These are phyloP conservation scores for Noctua fimbriata DNA, from an alignment of 2,888 invertebrate species.

Conservation along the genomic window DNA sequence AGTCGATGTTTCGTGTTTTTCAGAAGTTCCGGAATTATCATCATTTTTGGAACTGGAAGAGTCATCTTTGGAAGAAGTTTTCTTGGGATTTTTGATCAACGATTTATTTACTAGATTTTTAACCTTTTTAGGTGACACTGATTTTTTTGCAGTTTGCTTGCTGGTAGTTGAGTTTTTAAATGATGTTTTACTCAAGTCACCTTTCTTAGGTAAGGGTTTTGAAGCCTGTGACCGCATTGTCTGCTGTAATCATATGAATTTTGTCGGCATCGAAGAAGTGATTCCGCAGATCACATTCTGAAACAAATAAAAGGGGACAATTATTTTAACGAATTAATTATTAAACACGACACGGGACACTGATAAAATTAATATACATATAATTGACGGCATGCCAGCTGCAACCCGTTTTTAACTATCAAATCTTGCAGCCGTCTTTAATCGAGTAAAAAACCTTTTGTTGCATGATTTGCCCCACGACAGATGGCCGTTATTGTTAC, in stretches of 20 bases:
- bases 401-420: slow-evolving; percentile 70
- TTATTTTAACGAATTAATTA: slow-evolving; percentile 34
- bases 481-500: slow-evolving; percentile 76
- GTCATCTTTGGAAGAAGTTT: slow-evolving; percentile 78
- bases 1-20: slow-evolving; percentile 73
- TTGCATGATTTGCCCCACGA: slow-evolving; percentile 73
- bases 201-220: slow-evolving; percentile 87
- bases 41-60: slow-evolving; percentile 72
- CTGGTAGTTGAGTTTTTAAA: slow-evolving; percentile 75
- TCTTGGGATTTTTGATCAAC: slow-evolving; percentile 79
- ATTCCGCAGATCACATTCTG: slow-evolving; percentile 84
- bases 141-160: slow-evolving; percentile 82
- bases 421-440: slow-evolving; percentile 73
- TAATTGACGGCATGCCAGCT: slow-evolving; percentile 63
- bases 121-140: slow-evolving; percentile 78
- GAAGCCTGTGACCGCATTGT: slow-evolving; percentile 89
- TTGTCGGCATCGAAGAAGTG: slow-evolving; percentile 83
- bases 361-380: slow-evolving; percentile 41
- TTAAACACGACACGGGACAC: slow-evolving; percentile 24
- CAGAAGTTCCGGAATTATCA: slow-evolving; percentile 71
- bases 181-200: slow-evolving; percentile 82
- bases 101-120: slow-evolving; percentile 81
- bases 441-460: slow-evolving; percentile 74
- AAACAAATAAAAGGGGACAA: slow-evolving; percentile 77
- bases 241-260: slow-evolving; percentile 79